phyloP scores from a whole-genome alignment of 2,888 invertebrate species.

The Tenthredo notha region DNA sequence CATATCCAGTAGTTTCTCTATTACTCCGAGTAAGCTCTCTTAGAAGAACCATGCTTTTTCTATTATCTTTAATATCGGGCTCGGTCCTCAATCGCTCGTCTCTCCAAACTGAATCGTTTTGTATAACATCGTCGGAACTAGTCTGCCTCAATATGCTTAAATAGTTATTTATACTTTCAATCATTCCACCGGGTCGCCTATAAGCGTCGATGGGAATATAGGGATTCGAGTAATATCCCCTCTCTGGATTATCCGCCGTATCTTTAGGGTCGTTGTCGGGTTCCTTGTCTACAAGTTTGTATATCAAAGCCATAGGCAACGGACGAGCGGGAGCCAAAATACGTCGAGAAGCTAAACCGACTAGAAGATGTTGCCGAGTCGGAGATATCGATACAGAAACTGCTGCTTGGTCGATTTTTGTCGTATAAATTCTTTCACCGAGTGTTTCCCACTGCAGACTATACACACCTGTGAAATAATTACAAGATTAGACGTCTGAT shows the following conservation, averaged over 20 bases:
- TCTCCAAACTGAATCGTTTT: conserved; percentile 58
- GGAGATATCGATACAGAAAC: conserved; percentile 94
- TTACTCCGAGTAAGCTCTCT: conserved; percentile 85
- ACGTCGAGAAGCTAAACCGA: conserved; percentile 87
- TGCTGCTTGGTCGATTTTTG: conserved; percentile 88
- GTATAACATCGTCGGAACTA: conserved; percentile 65
- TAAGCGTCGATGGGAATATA: conserved; percentile 64
- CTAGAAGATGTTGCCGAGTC: conserved; percentile 87
- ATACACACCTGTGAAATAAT: conserved; percentile 83
- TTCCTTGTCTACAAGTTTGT: conserved; percentile 67
- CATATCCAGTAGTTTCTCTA: conserved; percentile 82
- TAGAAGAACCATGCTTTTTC: conserved; percentile 79
- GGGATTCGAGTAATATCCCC: conserved; percentile 58
- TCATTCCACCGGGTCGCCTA: conserved; percentile 79
- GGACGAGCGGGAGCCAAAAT: conserved; percentile 78
- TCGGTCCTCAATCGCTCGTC: conserved; percentile 59
- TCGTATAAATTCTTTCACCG: conserved; percentile 90
- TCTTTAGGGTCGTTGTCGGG: conserved; percentile 59
- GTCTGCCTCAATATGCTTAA: conserved; percentile 51
- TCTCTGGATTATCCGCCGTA: conserved; percentile 54
- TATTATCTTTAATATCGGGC: conserved; percentile 65
- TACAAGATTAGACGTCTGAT: not conserved
- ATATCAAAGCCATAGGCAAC: conserved; percentile 73
- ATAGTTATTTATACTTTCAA: conserved; percentile 57
- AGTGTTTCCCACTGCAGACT: conserved; percentile 88